Evolutionary conservation across 2,888 invertebrate genomes (phyloP).

Genomic region (Hirtodrosophila confusa): DNA sequence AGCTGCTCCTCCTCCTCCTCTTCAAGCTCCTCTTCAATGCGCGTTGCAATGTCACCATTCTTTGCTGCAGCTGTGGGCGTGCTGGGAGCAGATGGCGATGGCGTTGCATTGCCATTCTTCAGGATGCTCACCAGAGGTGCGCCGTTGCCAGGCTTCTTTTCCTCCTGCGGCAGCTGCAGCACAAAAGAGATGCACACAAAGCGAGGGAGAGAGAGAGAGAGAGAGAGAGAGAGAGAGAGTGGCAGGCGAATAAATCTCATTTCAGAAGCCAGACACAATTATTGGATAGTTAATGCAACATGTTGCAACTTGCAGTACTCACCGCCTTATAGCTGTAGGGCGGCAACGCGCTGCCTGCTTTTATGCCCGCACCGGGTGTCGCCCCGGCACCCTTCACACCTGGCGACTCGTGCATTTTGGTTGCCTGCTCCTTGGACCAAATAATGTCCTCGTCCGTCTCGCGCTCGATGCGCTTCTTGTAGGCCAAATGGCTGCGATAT

Average conservation of each 20-base stretch:
- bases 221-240: not conserved
- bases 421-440: conserved; percentile 90
- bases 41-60: conserved; percentile 66
- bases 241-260: conserved; percentile 47
- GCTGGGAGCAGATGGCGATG: conserved; percentile 38
- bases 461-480: conserved; percentile 89
- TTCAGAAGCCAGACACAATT: conserved; percentile 24
- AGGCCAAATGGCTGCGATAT: conserved; percentile 90
- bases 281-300: conserved; percentile 34
- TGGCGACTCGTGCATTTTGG: conserved; percentile 87
- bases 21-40: conserved; percentile 62
- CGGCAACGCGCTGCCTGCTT: conserved; percentile 56
- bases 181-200: not conserved
- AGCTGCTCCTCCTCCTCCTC: conserved; percentile 75
- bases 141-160: conserved; percentile 79
- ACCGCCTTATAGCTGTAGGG: conserved; percentile 86
- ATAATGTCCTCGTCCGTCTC: conserved; percentile 91
- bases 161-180: conserved; percentile 82
- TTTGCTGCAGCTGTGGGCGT: conserved; percentile 60
- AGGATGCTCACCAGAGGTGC: conserved; percentile 83
- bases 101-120: conserved; percentile 82
- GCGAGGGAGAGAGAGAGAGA: not conserved
- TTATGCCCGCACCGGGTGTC: conserved; percentile 14
- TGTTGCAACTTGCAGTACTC: conserved; percentile 53
- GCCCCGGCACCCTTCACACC: conserved; percentile 75